Evolutionary conservation across 1,140 invertebrate species (phyloP).

Genomic region (Halesus radiatus): DNA sequence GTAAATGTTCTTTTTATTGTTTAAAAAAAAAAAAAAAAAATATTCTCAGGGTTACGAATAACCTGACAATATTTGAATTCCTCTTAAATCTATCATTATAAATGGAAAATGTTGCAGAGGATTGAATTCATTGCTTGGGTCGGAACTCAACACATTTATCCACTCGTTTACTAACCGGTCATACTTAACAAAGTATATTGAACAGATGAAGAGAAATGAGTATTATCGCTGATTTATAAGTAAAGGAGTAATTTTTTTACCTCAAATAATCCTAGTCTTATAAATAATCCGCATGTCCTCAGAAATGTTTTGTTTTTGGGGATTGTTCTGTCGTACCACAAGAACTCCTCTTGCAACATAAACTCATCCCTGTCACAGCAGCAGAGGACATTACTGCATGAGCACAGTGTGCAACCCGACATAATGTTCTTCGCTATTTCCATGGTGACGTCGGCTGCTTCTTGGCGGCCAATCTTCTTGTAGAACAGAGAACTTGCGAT

Average conservation of each 20-base stretch:
- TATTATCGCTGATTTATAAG: no score
- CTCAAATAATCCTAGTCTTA: constrained; percentile 30
- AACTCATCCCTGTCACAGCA: constrained; percentile 15
- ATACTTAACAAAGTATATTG: no score
- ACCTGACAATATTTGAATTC: no score
- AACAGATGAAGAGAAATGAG: no score
- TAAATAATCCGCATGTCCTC: constrained; percentile 30
- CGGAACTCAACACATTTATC: no score
- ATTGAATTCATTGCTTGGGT: no score
- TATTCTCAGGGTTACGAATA: no score
- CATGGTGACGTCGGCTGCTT: constrained; percentile 21
- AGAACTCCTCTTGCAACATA: constrained; percentile 30
- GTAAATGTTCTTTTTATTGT: no score
- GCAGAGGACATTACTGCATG: constrained; percentile 7
- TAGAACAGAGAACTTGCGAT: constrained; percentile 29
- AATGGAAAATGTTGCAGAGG: no score
- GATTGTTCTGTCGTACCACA: constrained; percentile 36
- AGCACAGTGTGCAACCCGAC: background rate
- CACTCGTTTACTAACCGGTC: no score
- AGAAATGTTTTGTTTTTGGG: constrained; percentile 14
- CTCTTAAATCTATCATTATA: no score
- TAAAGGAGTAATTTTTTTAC: background rate
- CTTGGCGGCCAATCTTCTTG: constrained; percentile 16
- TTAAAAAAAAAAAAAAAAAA: no score
- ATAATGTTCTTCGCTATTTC: constrained; percentile 22